phyloP scores from a whole-genome alignment of 2,888 invertebrate species.

The Volucella bombylans region DNA sequence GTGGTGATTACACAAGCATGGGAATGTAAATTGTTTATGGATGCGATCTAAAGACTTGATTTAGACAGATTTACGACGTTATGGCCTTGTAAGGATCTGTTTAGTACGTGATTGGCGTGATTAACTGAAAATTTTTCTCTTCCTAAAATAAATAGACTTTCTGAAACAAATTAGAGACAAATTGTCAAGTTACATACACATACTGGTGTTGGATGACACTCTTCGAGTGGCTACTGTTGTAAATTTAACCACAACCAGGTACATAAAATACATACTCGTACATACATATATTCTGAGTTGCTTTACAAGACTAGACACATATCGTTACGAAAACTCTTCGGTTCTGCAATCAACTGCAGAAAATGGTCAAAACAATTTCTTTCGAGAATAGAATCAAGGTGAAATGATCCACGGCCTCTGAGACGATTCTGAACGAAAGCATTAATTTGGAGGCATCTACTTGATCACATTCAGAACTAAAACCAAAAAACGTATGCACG shows the following conservation, averaged over 20 bases:
- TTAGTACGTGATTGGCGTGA: slow-evolving; percentile 67
- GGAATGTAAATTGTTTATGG: slow-evolving; percentile 68
- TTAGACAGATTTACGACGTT: slow-evolving; percentile 68
- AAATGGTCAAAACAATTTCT: too few relatives aligned
- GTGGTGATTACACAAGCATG: slow-evolving; percentile 66
- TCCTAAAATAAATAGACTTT: not conserved
- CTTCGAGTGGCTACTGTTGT: slow-evolving; percentile 12
- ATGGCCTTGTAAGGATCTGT: slow-evolving; percentile 60
- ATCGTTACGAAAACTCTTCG: too few relatives aligned
- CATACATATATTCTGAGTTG: too few relatives aligned
- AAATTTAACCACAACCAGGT: not conserved
- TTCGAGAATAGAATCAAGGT: too few relatives aligned
- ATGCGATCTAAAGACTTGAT: slow-evolving; percentile 65
- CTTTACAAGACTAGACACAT: too few relatives aligned
- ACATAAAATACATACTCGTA: too few relatives aligned
- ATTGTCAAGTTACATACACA: slow-evolving; percentile 9
- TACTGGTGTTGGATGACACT: not conserved
- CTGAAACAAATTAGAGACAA: slow-evolving; percentile 28
- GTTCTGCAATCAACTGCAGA: too few relatives aligned
- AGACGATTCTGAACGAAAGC: too few relatives aligned
- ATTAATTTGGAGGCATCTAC: too few relatives aligned
- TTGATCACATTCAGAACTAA: too few relatives aligned
- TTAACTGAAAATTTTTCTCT: slow-evolving; percentile 49
- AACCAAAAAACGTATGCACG: too few relatives aligned
- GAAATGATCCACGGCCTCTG: too few relatives aligned